Percentiles rank a stretch among this genome's conserved stretches.
phyloP scores from a whole-genome alignment of 2,888 invertebrate genomes.

The Stenoptilia bipunctidactyla region DNA sequence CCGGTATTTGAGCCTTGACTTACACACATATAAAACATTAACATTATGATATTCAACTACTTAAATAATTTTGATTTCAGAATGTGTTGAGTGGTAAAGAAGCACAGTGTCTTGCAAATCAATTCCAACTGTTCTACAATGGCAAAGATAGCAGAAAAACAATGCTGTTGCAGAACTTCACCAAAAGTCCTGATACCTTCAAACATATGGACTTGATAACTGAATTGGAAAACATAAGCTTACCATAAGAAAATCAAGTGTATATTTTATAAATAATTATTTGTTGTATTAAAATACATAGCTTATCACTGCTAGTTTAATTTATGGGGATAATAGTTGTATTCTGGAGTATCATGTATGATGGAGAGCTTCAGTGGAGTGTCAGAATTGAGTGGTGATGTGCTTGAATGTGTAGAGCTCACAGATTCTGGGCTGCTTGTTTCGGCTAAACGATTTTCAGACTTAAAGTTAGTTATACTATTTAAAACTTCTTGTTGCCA shows the following conservation, averaged over 20 bases:
- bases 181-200: slow-evolving; percentile 78
- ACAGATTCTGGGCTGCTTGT: not conserved
- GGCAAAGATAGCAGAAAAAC: slow-evolving; percentile 74
- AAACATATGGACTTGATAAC: slow-evolving; percentile 86
- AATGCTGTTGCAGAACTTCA: slow-evolving; percentile 77
- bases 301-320: slow-evolving; percentile 25
- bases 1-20: too few species aligned
- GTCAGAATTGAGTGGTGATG: slow-evolving; percentile 1
- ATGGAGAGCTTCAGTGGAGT: slow-evolving; percentile 4
- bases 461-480: not conserved
- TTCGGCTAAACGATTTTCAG: not conserved
- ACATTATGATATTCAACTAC: too few species aligned
- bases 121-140: slow-evolving; percentile 86
- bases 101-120: slow-evolving; percentile 88
- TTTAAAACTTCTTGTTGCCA: not conserved
- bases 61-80: slow-evolving; percentile 30
- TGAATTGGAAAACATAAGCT: slow-evolving; percentile 77
- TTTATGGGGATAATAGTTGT: slow-evolving; percentile 45
- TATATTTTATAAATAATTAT: slow-evolving; percentile 3
- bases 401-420: not conserved
- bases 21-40: not conserved
- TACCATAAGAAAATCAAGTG: slow-evolving; percentile 21
- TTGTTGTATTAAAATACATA: too few species aligned
- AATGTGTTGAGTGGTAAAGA: slow-evolving; percentile 82
- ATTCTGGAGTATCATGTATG: slow-evolving; percentile 37